phyloP scores from a whole-genome alignment of 2,797 vertebrate genomes.

The Chaetodon trifasciatus region DNA sequence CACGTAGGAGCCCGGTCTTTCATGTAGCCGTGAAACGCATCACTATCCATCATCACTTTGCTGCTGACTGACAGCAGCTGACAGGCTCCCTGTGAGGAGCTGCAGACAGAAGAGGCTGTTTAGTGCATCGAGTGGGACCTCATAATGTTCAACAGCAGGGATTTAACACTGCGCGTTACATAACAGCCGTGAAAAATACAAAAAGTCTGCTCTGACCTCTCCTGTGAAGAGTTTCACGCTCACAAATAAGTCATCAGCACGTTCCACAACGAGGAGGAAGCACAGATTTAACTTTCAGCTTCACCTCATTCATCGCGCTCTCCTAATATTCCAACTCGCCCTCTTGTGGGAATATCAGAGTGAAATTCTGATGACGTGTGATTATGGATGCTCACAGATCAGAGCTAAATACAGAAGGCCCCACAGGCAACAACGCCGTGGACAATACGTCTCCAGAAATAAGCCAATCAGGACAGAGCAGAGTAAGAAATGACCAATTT shows the following conservation, averaged over 20 bases:
- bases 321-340: conserved; percentile 3
- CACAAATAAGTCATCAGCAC: conserved; percentile 11
- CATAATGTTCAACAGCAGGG: background rate
- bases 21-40: conserved; percentile 49
- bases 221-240: background rate
- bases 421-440: conserved; percentile 1
- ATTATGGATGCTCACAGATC: conserved; percentile 39
- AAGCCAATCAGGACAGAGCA: conserved; percentile 30
- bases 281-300: conserved; percentile 7
- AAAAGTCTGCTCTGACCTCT: background rate
- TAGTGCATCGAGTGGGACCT: background rate
- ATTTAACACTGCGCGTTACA: background rate
- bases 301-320: conserved; percentile 34
- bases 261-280: background rate
- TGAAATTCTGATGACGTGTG: conserved; percentile 26
- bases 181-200: background rate
- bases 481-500: background rate
- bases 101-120: background rate
- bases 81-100: conserved; percentile 36
- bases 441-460: conserved; percentile 30
- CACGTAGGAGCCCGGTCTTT: conserved; percentile 31
- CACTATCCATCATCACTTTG: conserved; percentile 51
- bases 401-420: conserved; percentile 36
- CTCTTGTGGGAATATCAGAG: conserved; percentile 34
- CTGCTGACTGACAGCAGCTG: conserved; percentile 62